Evolutionary conservation across 2,113 vertebrate species (phyloP).

Genomic region (Austrofundulus limnaeus): DNA sequence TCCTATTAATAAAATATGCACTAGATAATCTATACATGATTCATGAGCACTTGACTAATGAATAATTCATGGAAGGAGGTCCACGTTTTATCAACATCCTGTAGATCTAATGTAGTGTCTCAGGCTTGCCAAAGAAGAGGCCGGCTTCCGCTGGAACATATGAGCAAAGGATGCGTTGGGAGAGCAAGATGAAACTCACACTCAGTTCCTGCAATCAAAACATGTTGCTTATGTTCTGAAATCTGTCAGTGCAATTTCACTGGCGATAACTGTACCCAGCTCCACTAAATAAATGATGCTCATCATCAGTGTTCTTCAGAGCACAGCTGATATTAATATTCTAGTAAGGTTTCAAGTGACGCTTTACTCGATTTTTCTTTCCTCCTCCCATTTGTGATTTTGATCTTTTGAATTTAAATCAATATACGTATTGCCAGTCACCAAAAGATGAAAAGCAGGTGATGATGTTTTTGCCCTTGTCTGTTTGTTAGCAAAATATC

Average conservation of each 20-base stretch:
- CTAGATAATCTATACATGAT: conserved; percentile 78
- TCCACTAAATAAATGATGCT: conserved; percentile 60
- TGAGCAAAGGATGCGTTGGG: conserved; percentile 22
- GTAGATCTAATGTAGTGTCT: conserved; percentile 56
- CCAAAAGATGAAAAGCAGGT: no score
- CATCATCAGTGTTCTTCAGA: conserved; percentile 53
- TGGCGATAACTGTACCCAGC: conserved; percentile 21
- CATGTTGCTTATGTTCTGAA: conserved; percentile 39
- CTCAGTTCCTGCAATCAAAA: conserved; percentile 33
- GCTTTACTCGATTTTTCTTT: neutral
- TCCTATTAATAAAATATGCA: conserved; percentile 82
- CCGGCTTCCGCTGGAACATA: conserved; percentile 13
- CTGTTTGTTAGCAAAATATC: no score
- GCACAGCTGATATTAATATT: conserved; percentile 50
- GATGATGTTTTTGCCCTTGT: no score
- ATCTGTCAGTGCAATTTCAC: conserved; percentile 49
- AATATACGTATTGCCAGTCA: neutral
- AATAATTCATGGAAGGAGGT: conserved; percentile 73
- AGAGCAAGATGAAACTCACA: conserved; percentile 41
- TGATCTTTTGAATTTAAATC: conserved; percentile 14
- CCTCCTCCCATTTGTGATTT: conserved; percentile 1
- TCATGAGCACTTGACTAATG: conserved; percentile 71
- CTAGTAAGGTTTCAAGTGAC: conserved; percentile 33
- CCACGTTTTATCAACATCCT: conserved; percentile 70
- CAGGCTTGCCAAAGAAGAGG: conserved; percentile 25